Base-by-base conservation (phyloP, 2,888 invertebrate genomes). In the Spialia ferax region DNA sequence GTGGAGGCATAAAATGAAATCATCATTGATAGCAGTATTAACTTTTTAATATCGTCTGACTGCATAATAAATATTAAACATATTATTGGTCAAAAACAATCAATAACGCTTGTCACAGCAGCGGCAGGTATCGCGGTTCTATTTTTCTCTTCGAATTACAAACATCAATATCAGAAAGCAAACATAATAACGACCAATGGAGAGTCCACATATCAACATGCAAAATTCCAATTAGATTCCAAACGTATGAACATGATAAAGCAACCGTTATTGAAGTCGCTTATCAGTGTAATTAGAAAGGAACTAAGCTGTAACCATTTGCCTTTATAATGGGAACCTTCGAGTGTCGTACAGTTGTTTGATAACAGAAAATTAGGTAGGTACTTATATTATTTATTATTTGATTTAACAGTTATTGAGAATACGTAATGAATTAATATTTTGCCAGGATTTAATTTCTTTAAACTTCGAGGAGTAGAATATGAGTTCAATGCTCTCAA, bases 181-280 rank as follows among this genome's bases (percentile, higher is more conserved):
- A 92, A 93, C 91, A 93, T 84, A 91, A 93, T 92, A 93, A 88
- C 91, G 87, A 87, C 86, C 85, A 91, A 91, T 92, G 90, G 89
- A 89, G 88, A 92, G 89, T 91, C 81, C 86, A 84, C 88, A 91
- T 91, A 93, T 91, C 88, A 88, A 91, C 91, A 93, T 91, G 93
- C 90, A 83, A 93, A 93, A 92, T 91, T 89, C 91, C 92, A 93
- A 93, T 93, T 93, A 93, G 91, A 93, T 91, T 92, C 90, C 81
- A 85, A 89, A 91, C 91, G 87, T 85, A 91, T 84, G 88, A 87
- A 90, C 91, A 86, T 89, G 93, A 93, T 93, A 93, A 92, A 90
- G 83, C 83, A 83, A 84, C 86, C 90, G 89, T 92, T 93, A 93
- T 93, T 93, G 91, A 82, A 90, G 83, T 85, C 77, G 82, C 89